Percentiles rank a stretch among this genome's conserved stretches.
Evolutionary conservation across 2,113 vertebrate species (phyloP).

Genomic region (Canis aureus): DNA sequence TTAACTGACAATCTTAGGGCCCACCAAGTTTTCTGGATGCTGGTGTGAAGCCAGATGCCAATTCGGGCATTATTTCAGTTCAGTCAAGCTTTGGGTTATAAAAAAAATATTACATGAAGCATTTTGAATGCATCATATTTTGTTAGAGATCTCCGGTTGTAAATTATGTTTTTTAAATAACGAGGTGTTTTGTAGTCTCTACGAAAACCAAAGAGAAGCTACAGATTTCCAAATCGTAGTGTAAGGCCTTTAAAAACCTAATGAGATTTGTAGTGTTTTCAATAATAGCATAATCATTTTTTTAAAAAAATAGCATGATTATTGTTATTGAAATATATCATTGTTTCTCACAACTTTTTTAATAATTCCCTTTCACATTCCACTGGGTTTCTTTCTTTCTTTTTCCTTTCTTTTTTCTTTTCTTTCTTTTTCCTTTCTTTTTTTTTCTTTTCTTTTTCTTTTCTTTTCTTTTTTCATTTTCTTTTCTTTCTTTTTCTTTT

Average conservation of each 20-base stretch:
- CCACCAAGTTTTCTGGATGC: neutral
- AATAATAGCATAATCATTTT: neutral
- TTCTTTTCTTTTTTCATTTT: no score
- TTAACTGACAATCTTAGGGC: neutral
- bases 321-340: neutral
- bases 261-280: neutral
- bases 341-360: neutral
- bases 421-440: no score
- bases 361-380: neutral
- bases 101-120: neutral
- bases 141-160: neutral
- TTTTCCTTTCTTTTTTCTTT: neutral
- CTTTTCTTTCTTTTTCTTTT: no score
- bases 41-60: neutral
- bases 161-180: neutral
- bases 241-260: neutral
- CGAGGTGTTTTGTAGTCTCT: neutral
- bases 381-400: neutral
- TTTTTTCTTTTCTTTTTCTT: no score
- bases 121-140: neutral
- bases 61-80: constrained; percentile 38
- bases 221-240: neutral
- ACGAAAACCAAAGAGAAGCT: neutral
- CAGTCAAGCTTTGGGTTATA: neutral
- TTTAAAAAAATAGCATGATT: neutral